Evolutionary conservation across 2,888 invertebrate genomes (phyloP), one percentile per base, ranked within the genome.

Genomic region (Eueremaeus valkanovi): DNA sequence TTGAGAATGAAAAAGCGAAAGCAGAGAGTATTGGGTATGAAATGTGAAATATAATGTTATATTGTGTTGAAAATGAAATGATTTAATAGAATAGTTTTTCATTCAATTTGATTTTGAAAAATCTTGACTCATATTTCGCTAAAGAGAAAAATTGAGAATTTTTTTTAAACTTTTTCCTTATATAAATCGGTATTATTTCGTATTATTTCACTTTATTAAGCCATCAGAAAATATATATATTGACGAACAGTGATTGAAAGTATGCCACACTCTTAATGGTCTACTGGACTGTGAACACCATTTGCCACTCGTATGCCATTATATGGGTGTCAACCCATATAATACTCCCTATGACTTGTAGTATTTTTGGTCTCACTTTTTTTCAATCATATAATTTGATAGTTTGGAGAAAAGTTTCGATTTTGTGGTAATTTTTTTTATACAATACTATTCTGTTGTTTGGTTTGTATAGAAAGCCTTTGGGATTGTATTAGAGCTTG

Each of bases 41-140:
- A 45, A 45, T 45, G 45, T 45, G 45, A 45, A 45, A 45, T 45
- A 21, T 51, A 51, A 51, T 51, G 51, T 51, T 51, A 51, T 51
- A 21, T n/a, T 21, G 51, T 2, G 51, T 11, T 24, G 13, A 51
- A 51, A 51, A 51, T 51, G 51, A 51, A 51, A 51, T 51, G 51
- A 51, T 51, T 51, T 51, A 51, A 51, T 51, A 51, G 51, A 51
- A 51, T 51, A 51, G 51, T 51, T 51, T 51, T 51, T 51, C 51
- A 51, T 51, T 51, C 51, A 51, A 21, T 51, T 51, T 51, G n/a
- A 51, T n/a, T 24, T 24, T 21, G 51, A 51, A 51, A 51, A 51
- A 51, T 45, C 16, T 45, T 13, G 24, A 8, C 51, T 21, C n/a
- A 51, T n/a, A 51, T 21, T 51, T 51, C 24, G n/a, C 6, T 11